Percentiles rank a stretch among this genome's conserved stretches.
Conservation (phyloP, 2,888 invertebrate species). For the Cryptocephalus primarius region DNA sequence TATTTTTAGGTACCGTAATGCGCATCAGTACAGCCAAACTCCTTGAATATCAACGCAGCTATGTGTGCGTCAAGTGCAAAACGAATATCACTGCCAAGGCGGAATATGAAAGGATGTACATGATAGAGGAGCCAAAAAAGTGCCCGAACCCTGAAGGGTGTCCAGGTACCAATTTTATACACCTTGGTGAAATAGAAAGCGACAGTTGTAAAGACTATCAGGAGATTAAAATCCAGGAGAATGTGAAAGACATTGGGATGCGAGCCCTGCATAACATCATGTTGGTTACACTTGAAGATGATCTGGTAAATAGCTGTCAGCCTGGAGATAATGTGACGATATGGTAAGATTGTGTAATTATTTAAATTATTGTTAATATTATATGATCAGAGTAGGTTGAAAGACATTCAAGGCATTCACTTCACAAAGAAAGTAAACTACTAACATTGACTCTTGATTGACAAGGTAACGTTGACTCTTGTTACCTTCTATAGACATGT, state of each 20-base stretch:
- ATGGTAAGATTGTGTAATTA: conserved; percentile 44
- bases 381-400: too few species aligned
- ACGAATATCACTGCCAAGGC: conserved; percentile 54
- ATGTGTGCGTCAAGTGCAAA: conserved; percentile 68
- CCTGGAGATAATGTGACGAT: conserved; percentile 82
- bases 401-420: too few species aligned
- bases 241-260: conserved; percentile 57
- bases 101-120: conserved; percentile 45
- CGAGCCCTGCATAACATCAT: conserved; percentile 66
- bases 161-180: conserved; percentile 43
- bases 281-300: conserved; percentile 72
- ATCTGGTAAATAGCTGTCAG: conserved; percentile 75
- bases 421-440: too few species aligned
- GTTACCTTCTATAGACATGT: too few species aligned
- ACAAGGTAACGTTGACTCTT: too few species aligned
- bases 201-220: conserved; percentile 71
- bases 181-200: conserved; percentile 42
- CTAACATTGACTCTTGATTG: too few species aligned
- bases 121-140: conserved; percentile 37
- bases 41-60: conserved; percentile 63
- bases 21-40: conserved; percentile 64
- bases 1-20: conserved; percentile 60
- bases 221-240: conserved; percentile 78
- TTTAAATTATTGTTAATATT: too few species aligned
- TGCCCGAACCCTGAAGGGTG: conserved; percentile 50